Percentiles rank a stretch among this genome's conserved stretches.
Evolutionary conservation across 1,140 invertebrate species (phyloP).

Genomic region (Micrasema minimum): DNA sequence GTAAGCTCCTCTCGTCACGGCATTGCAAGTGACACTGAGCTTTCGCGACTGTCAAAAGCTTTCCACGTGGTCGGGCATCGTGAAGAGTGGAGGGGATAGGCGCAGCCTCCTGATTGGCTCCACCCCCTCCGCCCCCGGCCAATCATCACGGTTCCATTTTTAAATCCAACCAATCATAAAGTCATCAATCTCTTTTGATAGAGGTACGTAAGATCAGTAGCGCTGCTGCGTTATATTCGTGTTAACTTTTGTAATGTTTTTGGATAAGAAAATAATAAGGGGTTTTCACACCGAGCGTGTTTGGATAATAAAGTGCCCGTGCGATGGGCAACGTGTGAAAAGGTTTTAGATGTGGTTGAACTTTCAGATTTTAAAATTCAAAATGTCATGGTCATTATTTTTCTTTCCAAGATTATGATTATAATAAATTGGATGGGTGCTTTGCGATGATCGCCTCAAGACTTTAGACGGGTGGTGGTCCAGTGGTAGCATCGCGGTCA

Average conservation of each 20-base stretch:
- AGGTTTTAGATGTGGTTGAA: too few relatives aligned
- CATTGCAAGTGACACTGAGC: slow-evolving; percentile 29
- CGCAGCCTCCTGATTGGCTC: slow-evolving; percentile 43
- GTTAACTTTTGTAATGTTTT: slow-evolving; percentile 36
- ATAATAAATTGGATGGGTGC: too few relatives aligned
- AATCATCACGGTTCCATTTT: slow-evolving; percentile 53
- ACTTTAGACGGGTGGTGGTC: too few relatives aligned
- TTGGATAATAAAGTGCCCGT: slow-evolving; percentile 6
- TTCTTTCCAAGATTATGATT: too few relatives aligned
- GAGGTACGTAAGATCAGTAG: slow-evolving; percentile 29
- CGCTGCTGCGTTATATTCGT: slow-evolving; percentile 24
- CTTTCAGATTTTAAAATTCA: too few relatives aligned
- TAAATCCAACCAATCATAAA: slow-evolving; percentile 53
- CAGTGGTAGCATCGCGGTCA: too few relatives aligned
- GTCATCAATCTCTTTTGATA: slow-evolving; percentile 49
- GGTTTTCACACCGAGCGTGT: too few relatives aligned
- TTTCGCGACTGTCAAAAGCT: slow-evolving; percentile 30
- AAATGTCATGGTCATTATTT: too few relatives aligned
- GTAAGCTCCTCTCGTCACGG: slow-evolving; percentile 15
- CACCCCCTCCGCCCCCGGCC: slow-evolving; percentile 46
- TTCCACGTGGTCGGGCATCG: slow-evolving; percentile 43
- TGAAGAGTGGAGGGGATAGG: slow-evolving; percentile 38
- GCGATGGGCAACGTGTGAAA: too few relatives aligned
- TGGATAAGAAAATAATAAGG: too few relatives aligned
- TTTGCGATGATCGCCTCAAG: too few relatives aligned